Conservation (phyloP, 2,797 vertebrate species). For the Neomorphus geoffroyi region DNA sequence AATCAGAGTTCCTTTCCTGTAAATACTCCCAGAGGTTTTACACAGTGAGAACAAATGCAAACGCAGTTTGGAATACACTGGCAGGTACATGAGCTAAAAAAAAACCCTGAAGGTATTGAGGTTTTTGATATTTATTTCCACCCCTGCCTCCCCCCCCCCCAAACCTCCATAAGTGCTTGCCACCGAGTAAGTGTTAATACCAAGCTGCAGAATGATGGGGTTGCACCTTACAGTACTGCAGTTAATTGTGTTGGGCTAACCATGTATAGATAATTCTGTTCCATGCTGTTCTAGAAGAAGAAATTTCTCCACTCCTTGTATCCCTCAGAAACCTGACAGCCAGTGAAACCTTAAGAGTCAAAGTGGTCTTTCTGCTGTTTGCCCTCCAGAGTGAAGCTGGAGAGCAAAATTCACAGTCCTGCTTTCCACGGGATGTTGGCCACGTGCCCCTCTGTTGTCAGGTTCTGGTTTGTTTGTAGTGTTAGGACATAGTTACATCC, state of each 20-base stretch:
- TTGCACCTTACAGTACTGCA: not conserved
- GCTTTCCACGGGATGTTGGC: not conserved
- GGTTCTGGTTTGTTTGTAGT: not conserved
- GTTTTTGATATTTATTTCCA: too few relatives aligned
- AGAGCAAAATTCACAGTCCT: not conserved
- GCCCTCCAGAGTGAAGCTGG: not conserved
- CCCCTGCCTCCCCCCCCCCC: too few relatives aligned
- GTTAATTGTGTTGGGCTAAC: not conserved
- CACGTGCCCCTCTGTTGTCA: not conserved
- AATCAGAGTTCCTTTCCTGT: not conserved
- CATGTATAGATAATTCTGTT: not conserved
- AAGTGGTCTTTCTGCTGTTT: not conserved
- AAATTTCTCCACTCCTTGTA: not conserved
- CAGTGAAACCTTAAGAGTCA: not conserved
- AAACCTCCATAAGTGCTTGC: not conserved
- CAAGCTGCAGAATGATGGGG: not conserved
- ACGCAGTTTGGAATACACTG: not conserved
- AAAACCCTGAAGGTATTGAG: not conserved
- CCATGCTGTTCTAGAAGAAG: not conserved
- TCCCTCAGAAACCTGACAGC: not conserved
- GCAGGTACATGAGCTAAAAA: not conserved
- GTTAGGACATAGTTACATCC: not conserved
- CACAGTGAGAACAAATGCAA: constrained; percentile 1
- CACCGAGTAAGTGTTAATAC: not conserved
- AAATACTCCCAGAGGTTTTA: not conserved